Conservation (phyloP, 2,797 vertebrate genomes). For the Leucoraja ocellata region DNA sequence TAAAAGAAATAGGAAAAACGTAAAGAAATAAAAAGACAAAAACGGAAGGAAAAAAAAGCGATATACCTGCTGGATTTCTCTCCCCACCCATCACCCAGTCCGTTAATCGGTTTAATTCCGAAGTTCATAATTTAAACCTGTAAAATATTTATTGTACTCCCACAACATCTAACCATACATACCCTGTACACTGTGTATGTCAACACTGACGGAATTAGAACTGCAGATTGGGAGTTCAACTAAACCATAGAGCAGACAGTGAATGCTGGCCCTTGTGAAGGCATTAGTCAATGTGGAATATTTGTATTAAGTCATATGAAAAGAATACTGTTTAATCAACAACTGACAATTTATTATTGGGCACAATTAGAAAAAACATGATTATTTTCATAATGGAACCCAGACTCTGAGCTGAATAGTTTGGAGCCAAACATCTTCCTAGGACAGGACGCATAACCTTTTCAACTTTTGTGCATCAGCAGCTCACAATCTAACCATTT, state of each 20-base stretch:
- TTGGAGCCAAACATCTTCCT: conserved; percentile 76
- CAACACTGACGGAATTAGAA: not conserved
- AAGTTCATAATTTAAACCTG: too few species aligned
- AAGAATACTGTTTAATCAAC: not conserved
- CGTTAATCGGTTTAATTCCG: too few species aligned
- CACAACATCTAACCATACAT: not conserved
- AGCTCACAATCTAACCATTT: conserved; percentile 53
- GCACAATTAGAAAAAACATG: conserved; percentile 63
- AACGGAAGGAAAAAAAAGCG: too few species aligned
- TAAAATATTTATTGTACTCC: not conserved
- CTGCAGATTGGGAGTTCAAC: not conserved
- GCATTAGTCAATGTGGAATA: not conserved
- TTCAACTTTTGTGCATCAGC: conserved; percentile 77
- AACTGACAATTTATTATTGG: conserved; percentile 58
- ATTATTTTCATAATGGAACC: conserved; percentile 73
- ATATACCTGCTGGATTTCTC: too few species aligned
- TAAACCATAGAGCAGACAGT: not conserved
- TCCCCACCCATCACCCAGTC: too few species aligned
- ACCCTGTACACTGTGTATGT: too few species aligned
- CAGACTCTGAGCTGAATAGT: conserved; percentile 60
- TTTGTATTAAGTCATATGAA: not conserved
- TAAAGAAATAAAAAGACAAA: too few species aligned
- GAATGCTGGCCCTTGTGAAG: not conserved
- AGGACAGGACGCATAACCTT: conserved; percentile 73
- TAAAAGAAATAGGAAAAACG: too few species aligned